Base-by-base conservation (phyloP, 2,888 invertebrate species). In the Ectemnius lituratus region DNA sequence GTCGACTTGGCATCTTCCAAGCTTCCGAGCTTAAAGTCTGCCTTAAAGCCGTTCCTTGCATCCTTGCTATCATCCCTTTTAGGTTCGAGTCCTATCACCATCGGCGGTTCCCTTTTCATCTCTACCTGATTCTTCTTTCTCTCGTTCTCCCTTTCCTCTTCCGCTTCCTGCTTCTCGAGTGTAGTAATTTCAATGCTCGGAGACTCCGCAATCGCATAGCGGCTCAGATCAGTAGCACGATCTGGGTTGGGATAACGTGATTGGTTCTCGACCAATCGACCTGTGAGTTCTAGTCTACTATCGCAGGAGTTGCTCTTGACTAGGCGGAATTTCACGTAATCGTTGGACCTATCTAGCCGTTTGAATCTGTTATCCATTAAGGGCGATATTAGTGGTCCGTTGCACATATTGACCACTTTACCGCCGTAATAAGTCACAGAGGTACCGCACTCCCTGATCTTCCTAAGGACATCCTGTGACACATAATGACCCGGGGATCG, bases 341-440 rank as follows among this genome's bases (percentile, higher is more conserved):
- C 95, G 75, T 69, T 83, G 18, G 83, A 78, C 37, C 83, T 76
- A n/a, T 82, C 81, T 14, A 81, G 20, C 8, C 74, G 68, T 16
- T 83, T 84, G 28, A 84, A 81, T 4, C 85, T 75, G 37, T 88
- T 89, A 46, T 84, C 83, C 6, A 84, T 95, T 92, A 95, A 93
- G 0, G 95, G 94, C 81, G 94, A 94, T 56, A 94, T 93, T 18
- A 92, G 90, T 6, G 94, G 94, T 56, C 93, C 93, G 88, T 94
- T 94, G 79, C 94, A 90, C 0, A 89, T 94, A 84, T 95, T 94
- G 45, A 97, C 92, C 60, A 97, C 95, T 88, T 95, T 94, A 5
- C 97, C 97, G 1, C 97, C 97, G 87, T 97, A 97, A 89, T 97
- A 97, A 5, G 97, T 97, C 8, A 97, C 94, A 23, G 96, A 95